Evolutionary conservation across 2,113 vertebrate species (phyloP), one percentile per base, ranked within the genome.

Genomic region (Hyaena hyaena): DNA sequence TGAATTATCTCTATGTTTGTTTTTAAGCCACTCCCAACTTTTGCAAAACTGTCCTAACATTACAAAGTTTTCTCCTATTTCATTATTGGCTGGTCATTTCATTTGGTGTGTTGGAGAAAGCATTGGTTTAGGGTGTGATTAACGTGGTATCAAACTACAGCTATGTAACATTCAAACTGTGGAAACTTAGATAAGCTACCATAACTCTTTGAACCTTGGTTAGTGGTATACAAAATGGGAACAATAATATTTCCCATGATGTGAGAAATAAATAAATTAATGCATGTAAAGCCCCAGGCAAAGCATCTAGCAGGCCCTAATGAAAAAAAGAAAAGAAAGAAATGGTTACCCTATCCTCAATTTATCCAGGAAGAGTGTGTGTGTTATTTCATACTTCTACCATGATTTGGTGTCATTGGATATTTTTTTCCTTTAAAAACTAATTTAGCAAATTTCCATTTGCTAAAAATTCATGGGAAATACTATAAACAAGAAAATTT

Each of bases 31-130:
- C 53, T 43, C 10, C 28, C 14, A 35, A 50, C 17, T 35, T 87
- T 87, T 48, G 33, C 65, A 93, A 89, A 88, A n/a, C 63, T 93
- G 16, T 53, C 35, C 48, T 77, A 83, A 93, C 85, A 76, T 90
- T 77, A 11, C 10, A 83, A 69, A 81, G n/a, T 3, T 63, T 45
- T 65, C 23, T 76, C 35, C 33, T 69, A 33, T 80, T 95, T 45
- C 7, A 11, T 89, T 86, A 58, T 71, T 43, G n/a, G 26, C 1
- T 50, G 16, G n/a, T 73, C 61, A 55, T 85, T 94, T 68, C n/a
- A 91, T 91, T 69, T 92, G 39, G 63, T 24, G 28, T 28, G 43
- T 35, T 74, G 31, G 17, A 79, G 84, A 31, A n/a, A 92, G 10
- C n/a, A 26, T 26, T 65, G 24, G 4, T 82, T 90, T 53, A 12